These are phyloP conservation scores for Melanitta fusca DNA, from an alignment of 2,797 vertebrate genomes.

Conservation along the genomic window DNA sequence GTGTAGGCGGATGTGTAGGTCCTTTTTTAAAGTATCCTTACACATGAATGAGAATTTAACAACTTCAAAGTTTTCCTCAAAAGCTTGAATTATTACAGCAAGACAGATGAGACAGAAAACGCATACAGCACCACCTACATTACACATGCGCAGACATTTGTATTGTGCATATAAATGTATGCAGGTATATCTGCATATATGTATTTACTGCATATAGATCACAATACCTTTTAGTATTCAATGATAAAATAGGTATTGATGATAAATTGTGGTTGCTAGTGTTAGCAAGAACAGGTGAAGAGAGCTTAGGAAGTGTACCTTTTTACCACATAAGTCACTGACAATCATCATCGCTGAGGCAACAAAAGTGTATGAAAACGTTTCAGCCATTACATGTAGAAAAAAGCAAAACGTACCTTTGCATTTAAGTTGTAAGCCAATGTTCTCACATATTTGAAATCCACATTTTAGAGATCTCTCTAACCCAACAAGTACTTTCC, in stretches of 20 bases:
- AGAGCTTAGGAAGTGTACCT: neutral
- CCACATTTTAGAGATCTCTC: neutral
- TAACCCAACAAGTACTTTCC: conserved; percentile 37
- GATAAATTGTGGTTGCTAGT: neutral
- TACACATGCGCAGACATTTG: neutral
- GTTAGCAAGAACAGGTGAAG: neutral
- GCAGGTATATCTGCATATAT: neutral
- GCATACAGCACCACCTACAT: neutral
- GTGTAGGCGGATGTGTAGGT: neutral
- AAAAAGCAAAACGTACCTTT: neutral
- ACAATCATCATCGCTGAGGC: neutral
- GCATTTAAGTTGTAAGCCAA: neutral
- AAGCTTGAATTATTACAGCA: neutral
- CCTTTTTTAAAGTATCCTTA: neutral
- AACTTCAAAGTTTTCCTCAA: neutral
- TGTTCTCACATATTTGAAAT: neutral
- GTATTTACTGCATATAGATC: accelerated
- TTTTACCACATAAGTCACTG: neutral
- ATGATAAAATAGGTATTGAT: neutral
- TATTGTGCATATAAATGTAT: too few relatives aligned
- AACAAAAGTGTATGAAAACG: neutral
- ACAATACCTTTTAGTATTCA: neutral
- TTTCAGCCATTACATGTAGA: neutral
- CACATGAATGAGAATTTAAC: neutral
- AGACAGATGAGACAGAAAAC: neutral